Evolutionary conservation across 2,113 vertebrate genomes (phyloP).

Genomic region (Hippocampus zosterae): DNA sequence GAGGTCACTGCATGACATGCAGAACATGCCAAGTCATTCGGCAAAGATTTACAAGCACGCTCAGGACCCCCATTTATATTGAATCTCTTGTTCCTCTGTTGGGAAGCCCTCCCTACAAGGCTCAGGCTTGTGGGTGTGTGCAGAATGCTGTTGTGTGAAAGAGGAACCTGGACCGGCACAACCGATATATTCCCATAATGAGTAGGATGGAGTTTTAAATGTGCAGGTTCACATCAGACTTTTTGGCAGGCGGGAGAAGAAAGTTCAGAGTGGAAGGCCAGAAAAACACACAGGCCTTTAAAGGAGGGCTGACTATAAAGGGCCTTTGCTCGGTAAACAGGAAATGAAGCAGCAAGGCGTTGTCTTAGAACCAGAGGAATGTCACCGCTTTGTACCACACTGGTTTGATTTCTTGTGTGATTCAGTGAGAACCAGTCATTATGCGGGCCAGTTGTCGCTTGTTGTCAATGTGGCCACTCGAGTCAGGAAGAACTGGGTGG

Average conservation of each 20-base stretch:
- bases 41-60: constrained; percentile 68
- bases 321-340: constrained; percentile 72
- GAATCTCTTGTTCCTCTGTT: constrained; percentile 45
- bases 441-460: constrained; percentile 31
- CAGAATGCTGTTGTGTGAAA: constrained; percentile 56
- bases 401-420: constrained; percentile 60
- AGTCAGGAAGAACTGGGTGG: constrained; percentile 36
- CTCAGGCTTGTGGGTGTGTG: constrained; percentile 52
- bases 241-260: constrained; percentile 63
- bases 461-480: constrained; percentile 34
- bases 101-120: constrained; percentile 54
- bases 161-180: constrained; percentile 49
- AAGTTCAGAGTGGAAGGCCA: constrained; percentile 59
- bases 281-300: constrained; percentile 60
- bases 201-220: constrained; percentile 70
- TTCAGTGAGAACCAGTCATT: constrained; percentile 56
- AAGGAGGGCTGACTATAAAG: constrained; percentile 52
- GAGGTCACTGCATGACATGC: constrained; percentile 59
- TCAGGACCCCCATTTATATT: constrained; percentile 31
- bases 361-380: constrained; percentile 67
- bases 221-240: constrained; percentile 71
- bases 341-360: constrained; percentile 74
- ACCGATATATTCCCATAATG: constrained; percentile 70
- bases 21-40: constrained; percentile 74
- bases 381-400: constrained; percentile 62